Conservation (phyloP, 1,140 invertebrate species). For the Tetraneura akinire region DNA sequence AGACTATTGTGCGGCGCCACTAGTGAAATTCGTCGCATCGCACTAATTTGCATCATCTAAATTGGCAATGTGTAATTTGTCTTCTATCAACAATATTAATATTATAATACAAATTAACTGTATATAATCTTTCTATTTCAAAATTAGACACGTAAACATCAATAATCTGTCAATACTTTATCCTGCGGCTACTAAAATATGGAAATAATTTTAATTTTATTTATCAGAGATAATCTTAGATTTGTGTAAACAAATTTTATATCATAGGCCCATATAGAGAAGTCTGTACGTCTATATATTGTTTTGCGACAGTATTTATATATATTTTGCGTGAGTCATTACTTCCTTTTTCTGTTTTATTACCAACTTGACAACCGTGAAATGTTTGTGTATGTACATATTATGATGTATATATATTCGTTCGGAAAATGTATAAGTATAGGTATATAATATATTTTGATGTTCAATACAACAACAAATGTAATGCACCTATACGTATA, state of each 20-base stretch:
- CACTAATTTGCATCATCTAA: background rate
- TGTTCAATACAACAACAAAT: no score
- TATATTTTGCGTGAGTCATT: background rate
- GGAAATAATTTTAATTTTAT: no score
- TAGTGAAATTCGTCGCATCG: background rate
- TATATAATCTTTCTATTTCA: background rate
- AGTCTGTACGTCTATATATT: background rate
- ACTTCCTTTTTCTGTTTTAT: slow-evolving; percentile 2
- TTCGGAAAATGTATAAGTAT: background rate
- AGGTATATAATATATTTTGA: background rate
- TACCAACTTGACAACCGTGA: background rate
- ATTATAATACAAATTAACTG: background rate
- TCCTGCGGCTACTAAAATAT: background rate
- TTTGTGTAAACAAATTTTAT: background rate
- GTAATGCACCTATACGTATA: no score
- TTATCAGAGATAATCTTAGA: background rate
- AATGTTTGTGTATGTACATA: background rate
- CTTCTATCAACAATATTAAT: background rate
- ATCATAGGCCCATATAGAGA: background rate
- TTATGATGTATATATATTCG: background rate
- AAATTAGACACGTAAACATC: background rate
- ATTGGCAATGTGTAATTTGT: background rate
- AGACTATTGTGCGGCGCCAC: background rate
- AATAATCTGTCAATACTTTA: background rate
- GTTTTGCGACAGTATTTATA: background rate